A percentile compares a stretch with the other conserved stretches of the same genome.
phyloP scores from a whole-genome alignment of 2,797 vertebrate genomes.

The Pempheris klunzingeri region DNA sequence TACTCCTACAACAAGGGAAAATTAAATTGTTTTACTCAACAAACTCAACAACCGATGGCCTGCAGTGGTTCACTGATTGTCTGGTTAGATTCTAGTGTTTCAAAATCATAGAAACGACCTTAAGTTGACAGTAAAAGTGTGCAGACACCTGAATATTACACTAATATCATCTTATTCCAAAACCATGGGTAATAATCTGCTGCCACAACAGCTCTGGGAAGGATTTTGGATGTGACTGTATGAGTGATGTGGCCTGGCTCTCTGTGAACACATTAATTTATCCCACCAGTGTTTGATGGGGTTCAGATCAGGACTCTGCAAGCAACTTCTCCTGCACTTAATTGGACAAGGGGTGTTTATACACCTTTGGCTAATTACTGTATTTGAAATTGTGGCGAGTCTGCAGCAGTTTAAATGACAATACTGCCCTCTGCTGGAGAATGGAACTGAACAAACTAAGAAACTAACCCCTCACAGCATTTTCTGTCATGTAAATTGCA shows the following conservation, averaged over 20 bases:
- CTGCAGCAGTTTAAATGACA: neutral
- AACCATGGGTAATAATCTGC: neutral
- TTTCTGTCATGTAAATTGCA: neutral
- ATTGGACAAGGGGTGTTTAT: neutral
- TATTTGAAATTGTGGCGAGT: neutral
- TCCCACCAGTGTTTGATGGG: neutral
- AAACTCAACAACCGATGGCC: neutral
- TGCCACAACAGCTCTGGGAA: neutral
- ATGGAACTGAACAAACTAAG: neutral
- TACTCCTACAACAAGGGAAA: constrained; percentile 9
- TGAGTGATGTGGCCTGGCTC: neutral
- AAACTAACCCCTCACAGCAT: neutral
- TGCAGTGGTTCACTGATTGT: neutral
- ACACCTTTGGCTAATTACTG: neutral
- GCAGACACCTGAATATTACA: neutral
- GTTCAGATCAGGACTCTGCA: neutral
- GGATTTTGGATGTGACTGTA: neutral
- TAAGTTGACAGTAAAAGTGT: neutral
- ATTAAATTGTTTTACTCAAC: constrained; percentile 11
- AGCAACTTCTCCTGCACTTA: neutral
- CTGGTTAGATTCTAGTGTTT: neutral
- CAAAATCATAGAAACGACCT: neutral
- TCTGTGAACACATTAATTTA: neutral
- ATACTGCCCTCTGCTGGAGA: constrained; percentile 56
- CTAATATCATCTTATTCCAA: neutral